Conservation (phyloP, 1,140 invertebrate genomes). For the Anastrepha ludens region DNA sequence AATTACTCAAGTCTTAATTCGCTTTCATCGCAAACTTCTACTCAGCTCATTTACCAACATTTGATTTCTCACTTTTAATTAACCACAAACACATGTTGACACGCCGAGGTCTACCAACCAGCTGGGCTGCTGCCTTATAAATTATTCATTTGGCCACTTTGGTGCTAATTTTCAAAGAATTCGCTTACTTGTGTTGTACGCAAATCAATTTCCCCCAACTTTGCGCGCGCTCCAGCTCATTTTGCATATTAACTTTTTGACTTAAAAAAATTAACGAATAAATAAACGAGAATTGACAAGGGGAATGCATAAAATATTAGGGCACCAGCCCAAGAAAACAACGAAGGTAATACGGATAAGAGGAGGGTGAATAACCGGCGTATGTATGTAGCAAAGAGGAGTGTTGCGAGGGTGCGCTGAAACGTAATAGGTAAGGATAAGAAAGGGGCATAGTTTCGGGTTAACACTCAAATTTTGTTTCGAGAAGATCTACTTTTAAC, state of each 20-base stretch:
- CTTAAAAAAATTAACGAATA: slow-evolving; percentile 40
- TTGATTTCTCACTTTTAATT: slow-evolving; percentile 13
- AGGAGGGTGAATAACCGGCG: neutral
- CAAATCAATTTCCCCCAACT: neutral
- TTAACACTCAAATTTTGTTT: no score
- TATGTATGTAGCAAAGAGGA: neutral
- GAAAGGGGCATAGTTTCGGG: no score
- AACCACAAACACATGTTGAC: slow-evolving; percentile 22
- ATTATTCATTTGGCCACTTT: slow-evolving; percentile 39
- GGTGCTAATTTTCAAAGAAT: slow-evolving; percentile 20
- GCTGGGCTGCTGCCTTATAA: slow-evolving; percentile 1
- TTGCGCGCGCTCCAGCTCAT: neutral
- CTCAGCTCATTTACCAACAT: slow-evolving; percentile 1
- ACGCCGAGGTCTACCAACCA: neutral
- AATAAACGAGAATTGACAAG: slow-evolving; percentile 52
- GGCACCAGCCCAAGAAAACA: neutral
- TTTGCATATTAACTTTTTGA: slow-evolving; percentile 21
- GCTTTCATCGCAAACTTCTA: neutral
- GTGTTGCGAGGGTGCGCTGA: neutral
- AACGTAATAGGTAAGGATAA: neutral
- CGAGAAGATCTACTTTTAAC: no score
- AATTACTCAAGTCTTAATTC: neutral
- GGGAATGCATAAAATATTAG: slow-evolving; percentile 34
- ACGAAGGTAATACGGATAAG: neutral
- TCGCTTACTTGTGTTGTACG: neutral